Base-by-base conservation (phyloP, 2,113 vertebrate species). In the Petromus typicus region DNA sequence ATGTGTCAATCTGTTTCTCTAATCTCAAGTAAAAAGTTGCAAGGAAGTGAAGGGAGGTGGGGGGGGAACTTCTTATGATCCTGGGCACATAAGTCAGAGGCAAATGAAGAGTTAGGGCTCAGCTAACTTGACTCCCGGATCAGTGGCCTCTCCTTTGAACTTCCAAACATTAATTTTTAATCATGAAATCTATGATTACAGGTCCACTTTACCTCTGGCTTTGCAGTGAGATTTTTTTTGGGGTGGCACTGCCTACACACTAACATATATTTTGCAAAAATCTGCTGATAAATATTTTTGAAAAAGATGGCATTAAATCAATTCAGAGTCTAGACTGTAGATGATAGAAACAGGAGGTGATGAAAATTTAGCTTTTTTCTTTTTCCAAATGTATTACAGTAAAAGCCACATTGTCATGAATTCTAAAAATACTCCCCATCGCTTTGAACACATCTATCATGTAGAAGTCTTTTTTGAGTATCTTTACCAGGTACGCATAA, bases 141-240 rank as follows among this genome's bases (percentile, higher is more conserved):
- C 30, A 18, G 67, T 4, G 43, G 5, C 2, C 56, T 57, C 76
- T 14, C 10, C 2, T 8, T 45, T 37, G 13, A 0, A 0, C 59
- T 64, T 76, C 13, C 3, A 7, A 56, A 66, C 30, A 10, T 86
- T 5, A 37, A 18, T 5, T 10, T 8, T 85, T 80, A 51, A 91
- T 95, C 96, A 93, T 9, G 82, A 91, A 93, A 94, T 78, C 84
- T 95, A 94, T 96, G 84, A 1, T 45, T 51, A 14, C 45, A 83
- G 97, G 79, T 90, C 81, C 90, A 95, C 95, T 97, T 87, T 89
- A 27, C 71, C 89, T 90, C 93, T 92, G 54, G 75, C 90, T 69
- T 89, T 95, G 95, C 94, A 86, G 12, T 61, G 73, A 59, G 3
- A 87, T n/a, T n/a, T n/a, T 92, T 93, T 37, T 25, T 67, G 81